These are phyloP conservation scores for Dicentrarchus labrax DNA, from an alignment of 2,113 vertebrate species.

Conservation along the genomic window DNA sequence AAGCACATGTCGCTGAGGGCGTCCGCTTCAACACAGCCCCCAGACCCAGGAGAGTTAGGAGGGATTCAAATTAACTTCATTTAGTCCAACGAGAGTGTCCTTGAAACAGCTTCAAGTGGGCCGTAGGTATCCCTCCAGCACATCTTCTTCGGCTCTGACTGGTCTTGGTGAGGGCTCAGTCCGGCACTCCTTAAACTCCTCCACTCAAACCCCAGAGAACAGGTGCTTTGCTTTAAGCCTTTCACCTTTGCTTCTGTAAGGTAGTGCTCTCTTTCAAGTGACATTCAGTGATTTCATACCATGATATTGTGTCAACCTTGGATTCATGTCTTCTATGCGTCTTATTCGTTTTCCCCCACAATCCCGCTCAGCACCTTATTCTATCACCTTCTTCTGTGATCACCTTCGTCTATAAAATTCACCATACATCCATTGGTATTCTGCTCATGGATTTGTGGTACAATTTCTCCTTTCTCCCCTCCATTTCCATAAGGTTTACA, in stretches of 20 bases:
- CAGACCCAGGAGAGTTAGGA: slow-evolving; percentile 80
- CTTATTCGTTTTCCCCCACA: not conserved
- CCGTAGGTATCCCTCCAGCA: slow-evolving; percentile 78
- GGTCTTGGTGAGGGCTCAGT: slow-evolving; percentile 65
- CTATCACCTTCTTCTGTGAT: not conserved
- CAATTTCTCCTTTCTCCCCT: slow-evolving; percentile 8
- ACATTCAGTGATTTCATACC: slow-evolving; percentile 29
- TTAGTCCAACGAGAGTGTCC: slow-evolving; percentile 83
- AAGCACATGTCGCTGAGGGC: slow-evolving; percentile 73
- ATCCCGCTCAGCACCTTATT: not conserved
- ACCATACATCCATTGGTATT: slow-evolving; percentile 22
- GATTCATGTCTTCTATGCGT: not conserved
- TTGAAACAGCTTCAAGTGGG: slow-evolving; percentile 83
- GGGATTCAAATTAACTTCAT: slow-evolving; percentile 87
- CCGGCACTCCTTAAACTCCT: slow-evolving; percentile 50
- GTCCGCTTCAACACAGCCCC: slow-evolving; percentile 69
- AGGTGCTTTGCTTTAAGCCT: slow-evolving; percentile 27
- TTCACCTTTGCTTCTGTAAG: slow-evolving; percentile 24
- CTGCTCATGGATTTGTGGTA: slow-evolving; percentile 24
- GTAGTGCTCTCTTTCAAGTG: slow-evolving; percentile 15
- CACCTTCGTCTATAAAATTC: not conserved
- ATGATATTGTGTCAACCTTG: slow-evolving; percentile 14
- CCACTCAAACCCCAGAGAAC: slow-evolving; percentile 43
- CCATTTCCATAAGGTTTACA: slow-evolving; percentile 50
- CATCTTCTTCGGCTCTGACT: slow-evolving; percentile 61